A percentile compares a stretch with the other conserved stretches of the same genome.
Evolutionary conservation across 2,113 vertebrate species (phyloP).

Genomic region (Labeo catla): DNA sequence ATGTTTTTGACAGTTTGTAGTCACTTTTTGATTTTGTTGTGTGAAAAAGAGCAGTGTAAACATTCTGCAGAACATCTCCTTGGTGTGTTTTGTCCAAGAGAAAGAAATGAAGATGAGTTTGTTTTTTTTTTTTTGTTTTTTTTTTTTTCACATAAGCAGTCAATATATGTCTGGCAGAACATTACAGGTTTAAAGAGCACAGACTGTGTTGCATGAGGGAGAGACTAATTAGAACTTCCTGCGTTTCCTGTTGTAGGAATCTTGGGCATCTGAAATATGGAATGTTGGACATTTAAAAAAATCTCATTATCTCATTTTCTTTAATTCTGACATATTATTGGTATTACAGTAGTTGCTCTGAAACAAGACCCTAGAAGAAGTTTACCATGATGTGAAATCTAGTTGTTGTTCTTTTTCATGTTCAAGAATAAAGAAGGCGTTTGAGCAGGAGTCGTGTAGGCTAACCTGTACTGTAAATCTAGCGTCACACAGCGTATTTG

Average conservation of each 20-base stretch:
- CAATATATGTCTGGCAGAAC: not conserved
- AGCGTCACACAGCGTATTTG: not conserved
- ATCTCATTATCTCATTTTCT: too few species aligned
- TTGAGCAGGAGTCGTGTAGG: not conserved
- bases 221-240: not conserved
- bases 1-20: not conserved
- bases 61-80: not conserved
- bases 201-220: not conserved
- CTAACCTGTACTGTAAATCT: not conserved
- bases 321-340: not conserved
- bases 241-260: slow-evolving; percentile 25
- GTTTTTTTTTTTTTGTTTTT: not conserved
- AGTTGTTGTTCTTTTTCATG: not conserved
- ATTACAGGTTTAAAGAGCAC: not conserved
- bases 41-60: not conserved
- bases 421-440: not conserved
- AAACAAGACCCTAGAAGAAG: not conserved
- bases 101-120: not conserved
- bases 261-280: not conserved
- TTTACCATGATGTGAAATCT: not conserved
- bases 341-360: not conserved
- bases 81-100: not conserved
- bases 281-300: not conserved
- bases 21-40: not conserved
- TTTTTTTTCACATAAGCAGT: not conserved